Evolutionary conservation across 2,888 invertebrate species (phyloP), one percentile per base, ranked within the genome.

Genomic region (Amiota communis): DNA sequence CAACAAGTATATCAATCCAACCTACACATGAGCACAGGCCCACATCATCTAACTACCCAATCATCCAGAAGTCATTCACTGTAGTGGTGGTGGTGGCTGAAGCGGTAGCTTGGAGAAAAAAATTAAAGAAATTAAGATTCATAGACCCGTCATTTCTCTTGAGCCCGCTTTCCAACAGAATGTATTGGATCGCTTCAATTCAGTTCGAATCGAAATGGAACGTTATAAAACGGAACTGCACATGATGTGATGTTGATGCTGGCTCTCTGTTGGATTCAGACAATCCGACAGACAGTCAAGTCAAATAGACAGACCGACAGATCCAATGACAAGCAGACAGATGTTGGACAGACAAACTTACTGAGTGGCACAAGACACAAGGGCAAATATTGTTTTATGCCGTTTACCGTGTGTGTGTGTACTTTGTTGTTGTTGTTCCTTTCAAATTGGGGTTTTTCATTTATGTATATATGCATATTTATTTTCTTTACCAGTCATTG

Each of bases 311-410:
- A 15, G n/a, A 17, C 10, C 9, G 59, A 8, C 20, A 15, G 15
- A 59, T 23, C 23, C 8, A 8, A 2, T 23, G 20, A 20, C 17
- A 9, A 23, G 11, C 17, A 15, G 20, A 20, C 59, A 15, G 59
- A 17, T 17, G 12, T 36, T 36, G 36, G 53, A 12, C 13, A 57
- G n/a, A 6, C 57, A 57, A 9, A 59, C 59, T 20, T 17, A 59
- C 59, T 59, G 51, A 51, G 53, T 68, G 67, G 67, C 67, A 68
- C 67, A 68, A 75, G 80, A 76, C 77, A 87, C 88, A 87, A 88
- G 86, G 87, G 81, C 81, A 84, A 86, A 86, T 86, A 83, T 82
- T 83, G 83, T 87, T 84, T 75, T 68, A 75, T 74, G 78, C 78
- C 76, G 78, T 74, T 78, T 74, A 75, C 71, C 72, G 74, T 74